phyloP scores from a whole-genome alignment of 2,113 vertebrate species.

The Noctilio leporinus region DNA sequence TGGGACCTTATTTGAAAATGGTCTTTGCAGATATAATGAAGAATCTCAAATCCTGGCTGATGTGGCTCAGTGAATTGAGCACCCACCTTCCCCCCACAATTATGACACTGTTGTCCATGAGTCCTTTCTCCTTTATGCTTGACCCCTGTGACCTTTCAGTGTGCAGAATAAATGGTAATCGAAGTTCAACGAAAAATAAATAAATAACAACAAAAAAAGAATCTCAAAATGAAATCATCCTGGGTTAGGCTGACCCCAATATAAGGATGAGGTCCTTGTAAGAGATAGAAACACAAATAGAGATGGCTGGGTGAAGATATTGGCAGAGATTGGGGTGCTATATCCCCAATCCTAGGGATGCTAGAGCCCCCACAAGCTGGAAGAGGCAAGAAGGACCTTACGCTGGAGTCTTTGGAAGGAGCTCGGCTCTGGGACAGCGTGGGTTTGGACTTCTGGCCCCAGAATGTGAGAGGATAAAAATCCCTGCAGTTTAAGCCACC shows the following conservation, averaged over 20 bases:
- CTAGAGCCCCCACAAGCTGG: neutral
- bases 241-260: neutral
- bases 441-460: neutral
- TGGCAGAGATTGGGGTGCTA: neutral
- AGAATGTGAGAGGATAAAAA: neutral
- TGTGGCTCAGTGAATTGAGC: too few relatives aligned
- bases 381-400: neutral
- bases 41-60: neutral
- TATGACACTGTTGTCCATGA: too few relatives aligned
- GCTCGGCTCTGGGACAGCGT: neutral
- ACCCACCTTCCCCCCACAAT: too few relatives aligned
- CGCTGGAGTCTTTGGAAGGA: neutral
- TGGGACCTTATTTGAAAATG: neutral
- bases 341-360: neutral
- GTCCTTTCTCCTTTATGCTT: too few relatives aligned
- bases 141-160: too few relatives aligned
- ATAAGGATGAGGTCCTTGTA: neutral
- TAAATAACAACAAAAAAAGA: neutral
- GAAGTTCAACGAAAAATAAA: too few relatives aligned
- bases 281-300: neutral
- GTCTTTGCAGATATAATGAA: neutral
- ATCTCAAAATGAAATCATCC: neutral
- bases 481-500: neutral
- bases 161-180: too few relatives aligned
- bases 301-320: neutral